phyloP scores from a whole-genome alignment of 1,140 invertebrate genomes.

The Saccostrea echinata region DNA sequence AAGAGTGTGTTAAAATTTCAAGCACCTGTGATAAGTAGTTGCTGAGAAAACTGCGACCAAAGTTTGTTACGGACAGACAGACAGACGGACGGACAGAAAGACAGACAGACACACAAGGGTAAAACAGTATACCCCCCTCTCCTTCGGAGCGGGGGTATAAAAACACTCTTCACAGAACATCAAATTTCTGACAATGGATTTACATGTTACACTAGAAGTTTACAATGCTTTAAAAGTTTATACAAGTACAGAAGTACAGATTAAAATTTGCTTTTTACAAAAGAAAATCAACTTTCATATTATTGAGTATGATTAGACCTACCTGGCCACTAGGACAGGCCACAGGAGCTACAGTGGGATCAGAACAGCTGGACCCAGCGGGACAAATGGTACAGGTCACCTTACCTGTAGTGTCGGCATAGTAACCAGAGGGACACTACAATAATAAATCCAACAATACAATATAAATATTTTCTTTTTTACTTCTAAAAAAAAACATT shows the following conservation, averaged over 20 bases:
- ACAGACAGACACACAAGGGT: no score
- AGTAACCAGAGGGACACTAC: constrained; percentile 76
- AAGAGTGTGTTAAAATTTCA: no score
- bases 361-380: constrained; percentile 71
- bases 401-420: constrained; percentile 62
- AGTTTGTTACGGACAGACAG: no score
- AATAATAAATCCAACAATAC: constrained; percentile 40
- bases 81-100: no score
- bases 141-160: no score
- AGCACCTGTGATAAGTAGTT: no score
- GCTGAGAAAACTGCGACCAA: no score
- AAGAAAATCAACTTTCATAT: neutral
- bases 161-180: neutral
- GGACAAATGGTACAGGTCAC: constrained; percentile 72
- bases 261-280: no score
- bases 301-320: neutral
- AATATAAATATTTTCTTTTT: neutral
- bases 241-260: no score
- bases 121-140: no score
- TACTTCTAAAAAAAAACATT: neutral
- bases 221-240: no score
- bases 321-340: constrained; percentile 71
- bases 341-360: constrained; percentile 63
- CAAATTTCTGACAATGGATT: neutral
- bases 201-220: no score